phyloP scores from a whole-genome alignment of 1,140 invertebrate species.

The Myzus persicae region DNA sequence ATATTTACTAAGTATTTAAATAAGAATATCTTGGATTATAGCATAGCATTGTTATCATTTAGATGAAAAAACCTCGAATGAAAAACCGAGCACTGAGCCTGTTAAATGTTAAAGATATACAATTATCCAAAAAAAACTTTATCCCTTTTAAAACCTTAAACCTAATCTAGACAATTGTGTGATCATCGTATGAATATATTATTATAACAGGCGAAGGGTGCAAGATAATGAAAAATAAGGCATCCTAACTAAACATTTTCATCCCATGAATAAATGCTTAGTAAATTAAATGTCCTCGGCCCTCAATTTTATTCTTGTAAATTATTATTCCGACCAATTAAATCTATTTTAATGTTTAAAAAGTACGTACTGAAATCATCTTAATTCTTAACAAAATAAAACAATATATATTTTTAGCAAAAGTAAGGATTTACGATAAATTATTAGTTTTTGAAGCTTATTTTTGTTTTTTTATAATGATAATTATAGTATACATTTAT shows the following conservation, averaged over 20 bases:
- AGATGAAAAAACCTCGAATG: not conserved
- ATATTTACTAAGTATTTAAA: not conserved
- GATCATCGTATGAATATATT: conserved; percentile 34
- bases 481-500: not conserved
- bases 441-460: not conserved
- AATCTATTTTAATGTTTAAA: not conserved
- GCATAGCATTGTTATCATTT: not conserved
- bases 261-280: conserved; percentile 19
- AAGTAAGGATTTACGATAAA: not conserved
- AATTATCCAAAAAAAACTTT: not conserved
- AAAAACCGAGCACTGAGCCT: not conserved
- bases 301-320: not conserved
- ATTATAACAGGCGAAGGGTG: not conserved
- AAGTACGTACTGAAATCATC: not conserved
- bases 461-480: not conserved
- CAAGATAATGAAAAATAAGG: conserved; percentile 34
- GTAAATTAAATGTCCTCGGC: not conserved
- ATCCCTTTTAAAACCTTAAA: not conserved
- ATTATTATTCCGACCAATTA: not conserved
- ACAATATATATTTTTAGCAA: not conserved
- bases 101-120: not conserved
- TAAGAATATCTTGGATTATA: not conserved
- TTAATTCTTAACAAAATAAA: conserved; percentile 20
- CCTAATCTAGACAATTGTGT: conserved; percentile 19
- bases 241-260: conserved; percentile 21